Evolutionary conservation across 2,888 invertebrate genomes (phyloP), one percentile per base, ranked within the genome.

Genomic region (Xestoiulus laeticollis): DNA sequence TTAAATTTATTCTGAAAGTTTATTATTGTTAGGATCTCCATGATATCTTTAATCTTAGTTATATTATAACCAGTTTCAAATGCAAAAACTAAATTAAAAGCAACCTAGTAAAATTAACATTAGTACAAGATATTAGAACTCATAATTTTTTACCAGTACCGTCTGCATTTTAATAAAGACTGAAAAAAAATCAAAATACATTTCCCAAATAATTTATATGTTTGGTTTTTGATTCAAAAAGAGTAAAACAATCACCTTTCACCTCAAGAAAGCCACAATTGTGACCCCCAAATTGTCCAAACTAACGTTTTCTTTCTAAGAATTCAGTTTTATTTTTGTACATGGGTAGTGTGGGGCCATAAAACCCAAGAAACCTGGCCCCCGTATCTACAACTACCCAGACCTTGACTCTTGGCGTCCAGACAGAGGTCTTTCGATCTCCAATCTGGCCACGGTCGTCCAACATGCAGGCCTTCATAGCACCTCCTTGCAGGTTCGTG

Each of bases 381-480:
- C 84, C 32, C 32, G 1, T 38, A 32, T 32, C 14, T 84, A 84
- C 59, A 32, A 84, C 84, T 84, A 84, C 84, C 84, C 84, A 84
- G 84, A 84, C 84, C 38, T 84, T 38, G 38, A 32, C 32, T n/a
- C 38, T 32, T 14, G 32, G 30, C 26, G 12, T 84, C 38, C 84
- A 84, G 84, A 84, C 32, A 84, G 84, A 84, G 84, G 84, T 84
- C 33, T 84, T 84, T 84, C 38, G 33, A 84, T 32, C 32, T 32
- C 33, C 38, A 38, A 38, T 84, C 84, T 38, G 32, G 32, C 33
- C 38, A 38, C 6, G 38, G 32, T 38, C 84, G 84, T 84, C 84
- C 84, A 38, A 19, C 32, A n/a, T 30, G 38, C 16, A 84, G 84
- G 33, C n/a, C 84, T 4, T 84, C 84, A 84, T 32, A 84, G 84